Evolutionary conservation across 2,888 invertebrate species (phyloP).

Genomic region (Harpagoxenus sublaevis): DNA sequence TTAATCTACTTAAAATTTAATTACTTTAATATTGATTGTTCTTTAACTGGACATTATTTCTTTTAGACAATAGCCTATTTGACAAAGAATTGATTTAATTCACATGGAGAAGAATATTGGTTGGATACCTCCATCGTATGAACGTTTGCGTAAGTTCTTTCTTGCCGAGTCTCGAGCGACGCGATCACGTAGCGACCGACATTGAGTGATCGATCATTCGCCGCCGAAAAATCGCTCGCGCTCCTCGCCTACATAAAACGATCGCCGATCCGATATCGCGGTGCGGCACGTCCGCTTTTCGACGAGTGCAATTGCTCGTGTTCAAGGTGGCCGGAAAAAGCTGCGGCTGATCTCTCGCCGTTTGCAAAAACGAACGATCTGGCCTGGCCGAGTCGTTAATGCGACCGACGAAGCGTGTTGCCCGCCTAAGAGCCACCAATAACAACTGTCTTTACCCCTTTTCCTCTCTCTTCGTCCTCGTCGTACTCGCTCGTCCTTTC

Average conservation of each 20-base stretch:
- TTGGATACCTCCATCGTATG: neutral
- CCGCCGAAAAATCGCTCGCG: slow-evolving; percentile 59
- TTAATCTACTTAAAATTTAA: neutral
- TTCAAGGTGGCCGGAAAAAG: slow-evolving; percentile 66
- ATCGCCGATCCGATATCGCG: slow-evolving; percentile 23
- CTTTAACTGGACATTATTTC: neutral
- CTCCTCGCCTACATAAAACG: slow-evolving; percentile 44
- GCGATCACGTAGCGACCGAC: slow-evolving; percentile 48
- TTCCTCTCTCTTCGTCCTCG: slow-evolving; percentile 12
- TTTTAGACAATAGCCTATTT: neutral
- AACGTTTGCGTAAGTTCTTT: slow-evolving; percentile 17
- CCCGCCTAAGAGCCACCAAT: slow-evolving; percentile 70
- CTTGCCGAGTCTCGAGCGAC: slow-evolving; percentile 17
- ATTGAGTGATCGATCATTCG: slow-evolving; percentile 56
- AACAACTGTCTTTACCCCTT: slow-evolving; percentile 73
- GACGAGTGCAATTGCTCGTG: slow-evolving; percentile 66
- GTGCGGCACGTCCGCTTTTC: slow-evolving; percentile 49
- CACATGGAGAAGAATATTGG: neutral
- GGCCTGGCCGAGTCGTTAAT: slow-evolving; percentile 72
- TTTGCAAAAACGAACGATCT: slow-evolving; percentile 67
- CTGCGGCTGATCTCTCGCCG: slow-evolving; percentile 30
- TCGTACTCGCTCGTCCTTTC: slow-evolving; percentile 22
- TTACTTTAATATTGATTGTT: neutral
- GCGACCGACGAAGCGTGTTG: slow-evolving; percentile 75
- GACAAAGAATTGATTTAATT: neutral